A percentile compares a stretch with the other conserved stretches of the same genome.
phyloP scores from a whole-genome alignment of 2,113 vertebrate genomes.

The Anhinga rufa region DNA sequence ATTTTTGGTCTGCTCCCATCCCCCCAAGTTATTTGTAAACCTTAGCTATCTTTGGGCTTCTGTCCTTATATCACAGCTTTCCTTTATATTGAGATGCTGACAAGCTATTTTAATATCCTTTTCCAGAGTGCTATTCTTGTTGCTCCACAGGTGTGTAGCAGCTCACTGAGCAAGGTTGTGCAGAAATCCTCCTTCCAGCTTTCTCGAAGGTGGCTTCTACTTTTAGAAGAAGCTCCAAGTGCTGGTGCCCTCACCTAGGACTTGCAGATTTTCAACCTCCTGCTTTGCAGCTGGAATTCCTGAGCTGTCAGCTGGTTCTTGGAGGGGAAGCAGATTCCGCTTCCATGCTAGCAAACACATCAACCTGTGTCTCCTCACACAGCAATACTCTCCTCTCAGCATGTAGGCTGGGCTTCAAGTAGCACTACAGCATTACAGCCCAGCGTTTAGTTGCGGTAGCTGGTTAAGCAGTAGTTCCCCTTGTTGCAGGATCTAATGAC shows the following conservation, averaged over 20 bases:
- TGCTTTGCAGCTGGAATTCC: background rate
- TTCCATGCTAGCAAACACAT: background rate
- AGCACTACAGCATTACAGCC: background rate
- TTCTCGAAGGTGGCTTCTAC: background rate
- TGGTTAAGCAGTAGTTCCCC: background rate
- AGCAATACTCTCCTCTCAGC: background rate
- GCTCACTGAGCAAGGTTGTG: background rate
- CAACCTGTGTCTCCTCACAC: background rate
- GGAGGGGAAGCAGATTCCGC: background rate
- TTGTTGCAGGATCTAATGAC: background rate
- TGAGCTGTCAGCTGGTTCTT: background rate
- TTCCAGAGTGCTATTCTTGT: background rate
- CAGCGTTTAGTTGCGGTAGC: accelerated
- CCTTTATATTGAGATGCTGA: background rate
- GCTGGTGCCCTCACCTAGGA: background rate
- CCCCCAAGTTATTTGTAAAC: background rate
- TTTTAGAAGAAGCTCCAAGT: background rate
- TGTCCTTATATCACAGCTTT: background rate
- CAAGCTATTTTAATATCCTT: background rate
- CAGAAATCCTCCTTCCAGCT: background rate
- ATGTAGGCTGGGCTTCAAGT: background rate
- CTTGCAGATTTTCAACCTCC: background rate
- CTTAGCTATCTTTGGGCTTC: background rate
- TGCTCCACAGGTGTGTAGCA: background rate
- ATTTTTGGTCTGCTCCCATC: background rate